A percentile compares a stretch with the other conserved stretches of the same genome.
phyloP scores from a whole-genome alignment of 2,797 vertebrate genomes.

The Danio tinwini region DNA sequence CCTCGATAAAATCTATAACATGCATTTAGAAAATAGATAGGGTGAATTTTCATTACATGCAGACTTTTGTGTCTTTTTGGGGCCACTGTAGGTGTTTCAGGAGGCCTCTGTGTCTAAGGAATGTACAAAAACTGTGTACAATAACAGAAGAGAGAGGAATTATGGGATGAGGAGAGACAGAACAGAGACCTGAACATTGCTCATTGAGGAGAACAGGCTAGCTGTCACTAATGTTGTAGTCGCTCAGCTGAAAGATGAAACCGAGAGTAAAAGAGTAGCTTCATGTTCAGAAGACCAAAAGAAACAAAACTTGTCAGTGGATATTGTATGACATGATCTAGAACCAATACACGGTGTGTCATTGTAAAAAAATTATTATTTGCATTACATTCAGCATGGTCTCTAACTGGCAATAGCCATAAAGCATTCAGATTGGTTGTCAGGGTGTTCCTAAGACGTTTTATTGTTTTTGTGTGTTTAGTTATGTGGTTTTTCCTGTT shows the following conservation, averaged over 20 bases:
- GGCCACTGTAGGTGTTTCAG: conserved; percentile 8
- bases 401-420: no score
- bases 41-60: background rate
- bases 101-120: conserved; percentile 2
- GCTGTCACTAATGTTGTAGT: background rate
- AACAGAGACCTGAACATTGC: conserved; percentile 17
- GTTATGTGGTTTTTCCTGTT: no score
- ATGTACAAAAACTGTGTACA: conserved; percentile 9
- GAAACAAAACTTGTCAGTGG: background rate
- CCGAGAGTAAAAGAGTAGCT: background rate
- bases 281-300: background rate
- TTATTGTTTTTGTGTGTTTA: no score
- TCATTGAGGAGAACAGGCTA: background rate
- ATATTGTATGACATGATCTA: background rate
- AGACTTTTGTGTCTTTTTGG: background rate
- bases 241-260: background rate
- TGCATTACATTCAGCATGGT: no score
- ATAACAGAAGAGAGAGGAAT: conserved; percentile 13
- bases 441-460: no score
- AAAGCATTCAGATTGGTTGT: no score
- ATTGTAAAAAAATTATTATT: no score
- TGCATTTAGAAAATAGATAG: background rate
- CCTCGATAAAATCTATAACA: background rate
- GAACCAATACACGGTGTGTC: no score
- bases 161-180: conserved; percentile 12